These are phyloP conservation scores for Pyrocoelia pectoralis DNA, from an alignment of 2,888 invertebrate species.

Conservation along the genomic window DNA sequence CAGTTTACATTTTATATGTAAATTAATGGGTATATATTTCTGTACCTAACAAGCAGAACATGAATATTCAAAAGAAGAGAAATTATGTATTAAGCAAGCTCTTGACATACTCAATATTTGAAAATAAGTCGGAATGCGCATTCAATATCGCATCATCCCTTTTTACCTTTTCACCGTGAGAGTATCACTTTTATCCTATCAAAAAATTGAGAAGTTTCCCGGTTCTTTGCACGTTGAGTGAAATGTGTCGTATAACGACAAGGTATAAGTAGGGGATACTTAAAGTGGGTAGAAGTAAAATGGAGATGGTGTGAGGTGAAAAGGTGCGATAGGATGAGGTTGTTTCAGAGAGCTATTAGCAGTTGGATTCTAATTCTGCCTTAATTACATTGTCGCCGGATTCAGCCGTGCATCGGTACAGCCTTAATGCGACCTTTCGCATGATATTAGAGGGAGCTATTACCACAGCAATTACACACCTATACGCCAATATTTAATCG, in stretches of 20 bases:
- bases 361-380: slow-evolving; percentile 55
- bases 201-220: slow-evolving; percentile 12
- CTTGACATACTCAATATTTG: slow-evolving; percentile 33
- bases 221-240: slow-evolving; percentile 15
- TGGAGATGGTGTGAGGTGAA: slow-evolving; percentile 19
- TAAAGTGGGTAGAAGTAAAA: slow-evolving; percentile 12
- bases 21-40: slow-evolving; percentile 39
- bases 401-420: slow-evolving; percentile 46
- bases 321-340: slow-evolving; percentile 37
- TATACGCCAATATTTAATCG: slow-evolving; percentile 53
- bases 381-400: slow-evolving; percentile 58
- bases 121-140: slow-evolving; percentile 23
- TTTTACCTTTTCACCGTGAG: slow-evolving; percentile 23
- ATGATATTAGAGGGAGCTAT: slow-evolving; percentile 56
- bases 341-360: slow-evolving; percentile 42
- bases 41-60: slow-evolving; percentile 39
- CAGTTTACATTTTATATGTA: slow-evolving; percentile 37
- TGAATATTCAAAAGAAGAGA: slow-evolving; percentile 39
- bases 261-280: slow-evolving; percentile 10
- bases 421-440: slow-evolving; percentile 56
- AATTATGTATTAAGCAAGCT: slow-evolving; percentile 27
- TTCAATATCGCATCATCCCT: slow-evolving; percentile 24
- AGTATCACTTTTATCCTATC: slow-evolving; percentile 14
- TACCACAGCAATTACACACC: slow-evolving; percentile 55
- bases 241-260: slow-evolving; percentile 14